Evolutionary conservation across 2,797 vertebrate species (phyloP).

Genomic region (Onychomys arenicola): DNA sequence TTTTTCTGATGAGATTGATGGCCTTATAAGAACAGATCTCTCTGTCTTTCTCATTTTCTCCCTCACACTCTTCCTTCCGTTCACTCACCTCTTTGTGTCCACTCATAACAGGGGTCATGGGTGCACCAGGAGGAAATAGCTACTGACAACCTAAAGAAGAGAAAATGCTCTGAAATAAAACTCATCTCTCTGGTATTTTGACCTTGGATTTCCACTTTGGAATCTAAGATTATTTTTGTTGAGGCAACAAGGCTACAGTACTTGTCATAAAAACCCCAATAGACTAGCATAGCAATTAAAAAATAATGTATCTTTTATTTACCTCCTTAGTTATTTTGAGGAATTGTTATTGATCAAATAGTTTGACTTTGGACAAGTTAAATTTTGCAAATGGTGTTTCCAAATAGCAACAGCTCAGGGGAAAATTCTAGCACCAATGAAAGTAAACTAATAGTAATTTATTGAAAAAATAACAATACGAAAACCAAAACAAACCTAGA

Average conservation of each 20-base stretch:
- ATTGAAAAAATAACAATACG: not conserved
- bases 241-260: not conserved
- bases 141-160: not conserved
- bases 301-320: not conserved
- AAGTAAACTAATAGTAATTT: constrained; percentile 59
- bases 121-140: not conserved
- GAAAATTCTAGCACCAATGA: not conserved
- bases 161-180: not conserved
- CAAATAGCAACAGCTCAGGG: not conserved
- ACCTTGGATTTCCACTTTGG: not conserved
- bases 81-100: not conserved
- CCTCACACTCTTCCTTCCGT: not conserved
- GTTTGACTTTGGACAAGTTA: constrained; percentile 50
- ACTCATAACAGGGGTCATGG: not conserved
- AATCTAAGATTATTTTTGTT: not conserved
- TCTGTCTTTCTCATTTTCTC: no score
- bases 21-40: not conserved
- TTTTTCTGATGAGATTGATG: not conserved
- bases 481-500: not conserved
- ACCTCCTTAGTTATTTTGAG: constrained; percentile 25
- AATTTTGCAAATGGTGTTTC: constrained; percentile 41
- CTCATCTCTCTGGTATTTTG: not conserved
- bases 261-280: not conserved
- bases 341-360: constrained; percentile 45
- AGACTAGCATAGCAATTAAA: not conserved